A percentile compares a stretch with the other conserved stretches of the same genome.
Evolutionary conservation across 2,888 invertebrate genomes (phyloP).

Genomic region (Spisula solida): DNA sequence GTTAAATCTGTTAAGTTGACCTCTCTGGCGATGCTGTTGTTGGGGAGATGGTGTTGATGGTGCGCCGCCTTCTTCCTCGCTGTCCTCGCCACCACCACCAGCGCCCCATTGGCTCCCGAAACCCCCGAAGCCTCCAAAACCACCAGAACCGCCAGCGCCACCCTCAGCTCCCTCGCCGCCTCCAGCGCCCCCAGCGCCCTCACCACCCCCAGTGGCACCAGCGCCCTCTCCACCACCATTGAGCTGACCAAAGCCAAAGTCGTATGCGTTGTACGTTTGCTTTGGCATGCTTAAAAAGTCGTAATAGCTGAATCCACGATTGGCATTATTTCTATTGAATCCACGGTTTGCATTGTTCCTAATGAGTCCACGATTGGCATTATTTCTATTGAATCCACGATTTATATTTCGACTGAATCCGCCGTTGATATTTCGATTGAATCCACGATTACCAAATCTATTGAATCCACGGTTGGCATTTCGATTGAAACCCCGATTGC

Average conservation of each 20-base stretch:
- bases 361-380: no score
- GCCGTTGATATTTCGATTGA: no score
- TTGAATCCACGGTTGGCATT: no score
- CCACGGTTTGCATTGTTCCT: no score
- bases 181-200: not conserved
- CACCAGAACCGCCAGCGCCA: no score
- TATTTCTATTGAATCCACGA: no score
- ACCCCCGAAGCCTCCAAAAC: not conserved
- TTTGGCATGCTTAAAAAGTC: not conserved
- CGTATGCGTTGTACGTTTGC: not conserved
- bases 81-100: not conserved
- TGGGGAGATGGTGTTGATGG: not conserved
- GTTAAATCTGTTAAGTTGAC: no score
- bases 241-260: not conserved
- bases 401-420: no score
- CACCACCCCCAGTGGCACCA: not conserved
- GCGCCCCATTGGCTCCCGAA: no score
- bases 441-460: no score
- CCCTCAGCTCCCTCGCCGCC: not conserved
- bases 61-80: not conserved
- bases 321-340: not conserved
- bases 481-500: no score
- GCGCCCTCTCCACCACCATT: not conserved
- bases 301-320: not conserved
- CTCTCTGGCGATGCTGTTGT: not conserved